Percentiles rank a stretch among this genome's conserved stretches.
These are phyloP conservation scores for Lasioglossum oenotherae DNA, from an alignment of 2,888 invertebrate species.

Conservation along the genomic window DNA sequence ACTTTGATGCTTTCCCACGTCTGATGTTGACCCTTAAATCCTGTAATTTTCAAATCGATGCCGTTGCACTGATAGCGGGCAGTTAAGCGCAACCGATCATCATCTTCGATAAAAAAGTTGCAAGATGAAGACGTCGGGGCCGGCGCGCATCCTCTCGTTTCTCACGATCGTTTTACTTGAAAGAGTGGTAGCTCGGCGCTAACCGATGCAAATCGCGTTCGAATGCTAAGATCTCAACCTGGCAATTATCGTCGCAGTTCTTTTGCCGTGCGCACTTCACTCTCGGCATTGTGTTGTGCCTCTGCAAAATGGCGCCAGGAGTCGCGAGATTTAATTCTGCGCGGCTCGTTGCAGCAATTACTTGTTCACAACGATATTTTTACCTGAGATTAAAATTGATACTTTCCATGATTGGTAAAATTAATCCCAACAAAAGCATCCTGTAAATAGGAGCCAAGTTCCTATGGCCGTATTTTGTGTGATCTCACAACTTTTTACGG, in stretches of 20 bases:
- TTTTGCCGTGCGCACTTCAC: not conserved
- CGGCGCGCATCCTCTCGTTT: conserved; percentile 27
- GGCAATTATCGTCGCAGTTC: not conserved
- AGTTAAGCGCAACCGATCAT: conserved; percentile 48
- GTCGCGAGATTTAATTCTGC: not conserved
- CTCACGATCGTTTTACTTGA: conserved; percentile 22
- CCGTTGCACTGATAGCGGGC: conserved; percentile 21
- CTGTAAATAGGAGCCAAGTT: too few species aligned
- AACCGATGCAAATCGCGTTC: not conserved
- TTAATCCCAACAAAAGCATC: too few species aligned
- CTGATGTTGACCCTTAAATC: conserved; percentile 7
- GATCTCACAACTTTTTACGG: too few species aligned
- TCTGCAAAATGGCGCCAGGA: not conserved
- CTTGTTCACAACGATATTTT: not conserved
- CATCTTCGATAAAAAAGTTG: conserved; percentile 15
- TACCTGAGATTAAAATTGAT: not conserved
- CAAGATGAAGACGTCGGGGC: conserved; percentile 38
- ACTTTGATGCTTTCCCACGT: conserved; percentile 27
- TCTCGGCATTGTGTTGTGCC: not conserved
- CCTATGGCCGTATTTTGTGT: too few species aligned
- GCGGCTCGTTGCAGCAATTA: not conserved
- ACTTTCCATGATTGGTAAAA: not conserved
- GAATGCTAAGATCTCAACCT: not conserved
- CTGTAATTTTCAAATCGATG: conserved; percentile 45
- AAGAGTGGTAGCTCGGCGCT: not conserved